These are phyloP conservation scores for Pseudomyrmex cubaensis DNA, from an alignment of 1,140 invertebrate genomes.

Conservation along the genomic window DNA sequence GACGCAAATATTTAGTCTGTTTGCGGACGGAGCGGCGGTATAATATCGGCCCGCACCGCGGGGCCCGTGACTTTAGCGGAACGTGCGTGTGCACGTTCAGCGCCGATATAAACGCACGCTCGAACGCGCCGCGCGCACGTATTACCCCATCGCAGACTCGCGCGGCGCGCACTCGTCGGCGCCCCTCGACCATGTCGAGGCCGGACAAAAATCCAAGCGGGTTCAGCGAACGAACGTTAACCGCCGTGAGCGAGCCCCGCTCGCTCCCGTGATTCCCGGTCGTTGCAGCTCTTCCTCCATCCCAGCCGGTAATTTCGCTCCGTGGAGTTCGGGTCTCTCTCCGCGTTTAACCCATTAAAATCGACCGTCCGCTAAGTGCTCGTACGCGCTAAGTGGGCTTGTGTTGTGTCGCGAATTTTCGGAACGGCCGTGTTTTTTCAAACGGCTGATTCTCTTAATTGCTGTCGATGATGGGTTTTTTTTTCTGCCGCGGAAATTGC, in stretches of 20 bases:
- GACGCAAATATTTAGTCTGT: slow-evolving; percentile 77
- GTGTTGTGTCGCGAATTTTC: slow-evolving; percentile 2
- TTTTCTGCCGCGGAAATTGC: background rate
- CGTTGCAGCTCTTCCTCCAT: background rate
- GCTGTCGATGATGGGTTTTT: background rate
- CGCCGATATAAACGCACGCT: slow-evolving; percentile 32
- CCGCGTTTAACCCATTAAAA: slow-evolving; percentile 3
- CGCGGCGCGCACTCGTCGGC: background rate
- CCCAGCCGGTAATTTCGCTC: slow-evolving; percentile 14
- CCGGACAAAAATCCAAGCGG: slow-evolving; percentile 34
- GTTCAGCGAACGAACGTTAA: slow-evolving; percentile 34
- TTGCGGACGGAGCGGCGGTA: slow-evolving; percentile 36
- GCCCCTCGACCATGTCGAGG: background rate
- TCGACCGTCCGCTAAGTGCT: background rate
- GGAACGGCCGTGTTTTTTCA: background rate
- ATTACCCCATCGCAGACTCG: background rate
- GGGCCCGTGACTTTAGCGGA: background rate
- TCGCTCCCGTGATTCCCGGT: slow-evolving; percentile 1
- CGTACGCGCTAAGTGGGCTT: too few species aligned
- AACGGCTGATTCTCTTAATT: background rate
- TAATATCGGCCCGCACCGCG: background rate
- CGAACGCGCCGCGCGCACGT: background rate
- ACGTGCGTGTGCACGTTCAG: background rate
- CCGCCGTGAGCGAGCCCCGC: background rate
- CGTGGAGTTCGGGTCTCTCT: background rate